Percentiles rank a stretch among this genome's conserved stretches.
Conservation (phyloP, 2,888 invertebrate genomes). For the Dinocampus coccinellae region DNA sequence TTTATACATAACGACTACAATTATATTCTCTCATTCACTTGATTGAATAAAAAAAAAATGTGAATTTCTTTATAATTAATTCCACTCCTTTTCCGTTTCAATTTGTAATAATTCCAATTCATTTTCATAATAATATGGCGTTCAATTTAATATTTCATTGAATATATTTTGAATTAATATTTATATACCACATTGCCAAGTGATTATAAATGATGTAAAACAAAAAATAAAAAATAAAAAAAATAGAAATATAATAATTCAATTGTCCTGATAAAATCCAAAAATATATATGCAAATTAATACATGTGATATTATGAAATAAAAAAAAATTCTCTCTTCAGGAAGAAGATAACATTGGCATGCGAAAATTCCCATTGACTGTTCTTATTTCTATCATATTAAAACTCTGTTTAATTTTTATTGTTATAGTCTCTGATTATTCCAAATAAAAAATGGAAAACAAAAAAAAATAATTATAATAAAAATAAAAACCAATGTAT, state of each 20-base stretch:
- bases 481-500: no score
- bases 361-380: neutral
- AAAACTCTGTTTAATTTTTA: neutral
- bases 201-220: neutral
- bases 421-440: neutral
- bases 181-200: neutral
- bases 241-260: neutral
- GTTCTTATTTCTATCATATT: neutral
- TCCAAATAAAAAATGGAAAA: neutral
- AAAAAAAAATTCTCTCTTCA: neutral
- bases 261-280: neutral
- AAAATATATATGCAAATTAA: neutral
- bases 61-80: neutral
- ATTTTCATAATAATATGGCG: neutral
- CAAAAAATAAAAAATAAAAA: neutral
- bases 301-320: neutral
- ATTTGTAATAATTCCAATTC: neutral
- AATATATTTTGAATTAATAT: neutral
- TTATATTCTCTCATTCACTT: constrained; percentile 41
- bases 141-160: neutral
- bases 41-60: constrained; percentile 4
- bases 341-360: neutral
- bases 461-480: neutral
- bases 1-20: constrained; percentile 63
- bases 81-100: neutral